Percentiles rank a stretch among this genome's conserved stretches.
Evolutionary conservation across 2,113 vertebrate species (phyloP).

Genomic region (Peromyscus leucopus): DNA sequence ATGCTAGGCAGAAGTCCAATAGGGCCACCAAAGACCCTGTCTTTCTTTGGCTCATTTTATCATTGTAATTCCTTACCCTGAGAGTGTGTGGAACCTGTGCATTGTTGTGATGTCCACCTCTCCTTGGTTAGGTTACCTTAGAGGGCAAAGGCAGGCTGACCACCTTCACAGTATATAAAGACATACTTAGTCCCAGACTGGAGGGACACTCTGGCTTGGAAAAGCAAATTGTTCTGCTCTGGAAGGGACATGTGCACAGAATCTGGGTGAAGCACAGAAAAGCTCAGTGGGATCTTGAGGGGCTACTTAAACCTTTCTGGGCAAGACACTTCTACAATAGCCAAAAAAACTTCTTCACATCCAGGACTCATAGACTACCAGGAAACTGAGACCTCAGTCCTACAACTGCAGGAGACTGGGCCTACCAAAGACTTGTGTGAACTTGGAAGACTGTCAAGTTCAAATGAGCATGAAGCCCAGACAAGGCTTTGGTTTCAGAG

Average conservation of each 20-base stretch:
- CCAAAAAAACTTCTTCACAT: neutral
- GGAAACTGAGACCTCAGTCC: neutral
- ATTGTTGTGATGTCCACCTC: neutral
- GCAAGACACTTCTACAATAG: neutral
- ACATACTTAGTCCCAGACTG: neutral
- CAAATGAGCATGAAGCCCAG: neutral
- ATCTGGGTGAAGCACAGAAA: neutral
- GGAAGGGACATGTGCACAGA: neutral
- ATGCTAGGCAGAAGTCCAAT: neutral
- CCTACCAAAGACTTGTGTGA: neutral
- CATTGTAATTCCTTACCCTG: neutral
- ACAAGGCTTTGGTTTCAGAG: neutral
- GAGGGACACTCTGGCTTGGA: neutral
- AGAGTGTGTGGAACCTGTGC: neutral
- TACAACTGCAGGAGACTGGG: neutral
- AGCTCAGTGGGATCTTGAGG: neutral
- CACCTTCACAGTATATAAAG: neutral
- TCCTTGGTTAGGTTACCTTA: neutral
- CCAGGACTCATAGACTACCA: neutral
- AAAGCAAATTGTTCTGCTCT: neutral
- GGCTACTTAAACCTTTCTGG: neutral
- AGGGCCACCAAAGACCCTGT: neutral
- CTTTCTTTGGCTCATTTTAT: neutral
- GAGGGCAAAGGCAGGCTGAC: neutral
- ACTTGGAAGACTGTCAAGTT: neutral